Evolutionary conservation across 2,888 invertebrate species (phyloP).

Genomic region (Molorchus minor): DNA sequence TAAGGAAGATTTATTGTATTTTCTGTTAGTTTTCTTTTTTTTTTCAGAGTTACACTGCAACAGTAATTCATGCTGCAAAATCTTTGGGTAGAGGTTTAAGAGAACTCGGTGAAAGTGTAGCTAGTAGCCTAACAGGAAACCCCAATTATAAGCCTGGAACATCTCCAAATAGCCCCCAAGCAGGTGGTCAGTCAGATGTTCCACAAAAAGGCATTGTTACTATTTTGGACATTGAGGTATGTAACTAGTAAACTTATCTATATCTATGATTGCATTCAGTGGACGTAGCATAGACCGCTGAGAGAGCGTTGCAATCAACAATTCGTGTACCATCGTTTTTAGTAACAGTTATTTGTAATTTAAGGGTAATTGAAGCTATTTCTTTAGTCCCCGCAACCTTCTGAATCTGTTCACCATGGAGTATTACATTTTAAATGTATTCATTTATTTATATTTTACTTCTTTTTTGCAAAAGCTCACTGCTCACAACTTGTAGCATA

Average conservation of each 20-base stretch:
- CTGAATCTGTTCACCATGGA: too few species aligned
- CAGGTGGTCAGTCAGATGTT: conserved; percentile 63
- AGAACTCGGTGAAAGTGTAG: conserved; percentile 90
- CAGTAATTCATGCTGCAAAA: conserved; percentile 94
- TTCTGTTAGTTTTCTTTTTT: conserved; percentile 3
- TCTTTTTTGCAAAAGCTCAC: too few species aligned
- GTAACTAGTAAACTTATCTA: conserved; percentile 3
- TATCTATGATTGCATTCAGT: too few species aligned
- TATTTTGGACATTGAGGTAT: conserved; percentile 83
- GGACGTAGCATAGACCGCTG: too few species aligned
- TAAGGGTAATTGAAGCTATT: too few species aligned
- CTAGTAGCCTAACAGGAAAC: conserved; percentile 85
- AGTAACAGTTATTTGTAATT: too few species aligned
- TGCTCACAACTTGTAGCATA: too few species aligned
- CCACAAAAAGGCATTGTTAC: conserved; percentile 89
- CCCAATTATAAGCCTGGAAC: conserved; percentile 59
- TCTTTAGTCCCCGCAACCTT: too few species aligned
- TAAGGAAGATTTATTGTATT: not conserved
- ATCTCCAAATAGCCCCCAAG: conserved; percentile 53
- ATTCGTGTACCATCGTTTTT: too few species aligned
- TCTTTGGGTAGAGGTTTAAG: conserved; percentile 90
- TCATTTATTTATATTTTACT: too few species aligned
- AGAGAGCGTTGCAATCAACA: too few species aligned
- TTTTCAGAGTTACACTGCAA: conserved; percentile 87
- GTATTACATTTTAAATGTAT: too few species aligned